phyloP scores from a whole-genome alignment of 2,797 vertebrate species.

The Coilia nasus region DNA sequence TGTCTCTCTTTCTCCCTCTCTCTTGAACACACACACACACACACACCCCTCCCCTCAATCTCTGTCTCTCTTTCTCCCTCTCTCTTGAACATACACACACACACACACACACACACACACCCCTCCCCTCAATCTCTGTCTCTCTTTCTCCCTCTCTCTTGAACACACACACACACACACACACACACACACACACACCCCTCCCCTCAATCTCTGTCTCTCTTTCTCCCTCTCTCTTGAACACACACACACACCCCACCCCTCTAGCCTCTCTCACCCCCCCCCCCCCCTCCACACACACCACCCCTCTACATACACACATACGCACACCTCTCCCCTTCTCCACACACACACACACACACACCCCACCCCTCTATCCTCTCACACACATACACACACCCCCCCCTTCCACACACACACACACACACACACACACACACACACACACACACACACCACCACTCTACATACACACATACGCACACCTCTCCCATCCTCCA shows the following conservation, averaged over 20 bases:
- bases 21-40: too few species aligned
- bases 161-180: too few species aligned
- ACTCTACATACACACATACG: neutral
- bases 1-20: too few species aligned
- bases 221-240: too few species aligned
- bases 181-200: neutral
- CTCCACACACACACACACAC: neutral
- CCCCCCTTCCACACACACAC: neutral
- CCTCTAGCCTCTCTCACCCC: too few species aligned
- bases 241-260: neutral
- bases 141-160: too few species aligned
- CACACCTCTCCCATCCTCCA: neutral
- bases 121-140: too few species aligned
- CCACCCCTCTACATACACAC: neutral
- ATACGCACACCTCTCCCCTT: too few species aligned
- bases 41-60: too few species aligned
- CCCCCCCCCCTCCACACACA: neutral
- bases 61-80: too few species aligned
- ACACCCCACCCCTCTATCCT: neutral
- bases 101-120: too few species aligned
- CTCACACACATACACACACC: neutral
- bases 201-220: neutral
- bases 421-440: neutral
- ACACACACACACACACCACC: conserved; percentile 1
- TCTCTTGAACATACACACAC: too few species aligned